Base-by-base conservation (phyloP, 2,888 invertebrate genomes). In the Rambutsinella grinnellia region DNA sequence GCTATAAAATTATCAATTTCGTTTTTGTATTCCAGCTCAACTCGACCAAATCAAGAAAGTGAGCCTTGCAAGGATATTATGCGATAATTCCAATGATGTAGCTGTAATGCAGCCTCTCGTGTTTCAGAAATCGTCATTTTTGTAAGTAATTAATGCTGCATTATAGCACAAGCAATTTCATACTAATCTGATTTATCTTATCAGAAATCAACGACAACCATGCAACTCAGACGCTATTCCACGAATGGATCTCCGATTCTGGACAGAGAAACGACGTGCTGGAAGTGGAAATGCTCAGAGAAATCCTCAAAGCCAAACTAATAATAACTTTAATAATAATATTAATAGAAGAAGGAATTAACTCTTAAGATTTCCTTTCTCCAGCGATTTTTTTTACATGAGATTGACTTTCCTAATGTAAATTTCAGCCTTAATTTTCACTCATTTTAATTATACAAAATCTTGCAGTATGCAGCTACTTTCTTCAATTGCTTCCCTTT, bases 1-100 rank as follows among this genome's bases (percentile, higher is more conserved):
- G 26, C 36, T 27, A 3, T 15, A 63, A n/a, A n/a, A n/a, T n/a
- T 49, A 61, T 21, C 13, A 5, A 1, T 17, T 53, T 51, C 21
- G 15, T 21, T 36, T 28, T 24, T 15, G 27, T 24, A 53, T 87
- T 87, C 27, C 85, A 92, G 92, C 87, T 74, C 93, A 94, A 88
- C 86, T 94, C 61, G 86, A 88, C 54, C 92, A 93, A 87, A 88
- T 94, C 65, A 90, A 91, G 82, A 93, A 92, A 85, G 88, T 89
- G 0, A 90, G 91, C 0, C 86, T 94, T 84, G 89, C 93, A 0
- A 88, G 93, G 56, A 86, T 94, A 15, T 87, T 93, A 27, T 94
- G 94, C 84, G 93, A 93, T 86, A 93, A 93, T 86, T 89, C 90
- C 28, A 93, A 94, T 86, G 90, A 90, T 23, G 88, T 90, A 62